Conservation (phyloP, 2,113 vertebrate species). For the Chaetorhynchus papuensis region DNA sequence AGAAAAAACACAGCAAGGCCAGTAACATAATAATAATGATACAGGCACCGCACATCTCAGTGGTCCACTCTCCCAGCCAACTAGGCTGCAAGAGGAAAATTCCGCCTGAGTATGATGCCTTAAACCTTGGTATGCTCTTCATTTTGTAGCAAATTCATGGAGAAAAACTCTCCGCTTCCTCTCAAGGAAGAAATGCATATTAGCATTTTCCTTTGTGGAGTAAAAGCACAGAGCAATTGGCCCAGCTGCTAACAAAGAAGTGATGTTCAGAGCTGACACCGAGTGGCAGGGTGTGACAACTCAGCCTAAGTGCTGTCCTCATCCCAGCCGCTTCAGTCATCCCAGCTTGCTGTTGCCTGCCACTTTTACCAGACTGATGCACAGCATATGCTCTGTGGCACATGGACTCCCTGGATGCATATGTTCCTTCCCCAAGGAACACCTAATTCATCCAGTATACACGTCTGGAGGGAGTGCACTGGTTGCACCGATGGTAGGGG, state of each 20-base stretch:
- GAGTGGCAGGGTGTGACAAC: neutral
- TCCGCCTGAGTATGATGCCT: neutral
- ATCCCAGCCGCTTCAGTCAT: neutral
- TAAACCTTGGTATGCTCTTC: neutral
- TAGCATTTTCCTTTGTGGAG: neutral
- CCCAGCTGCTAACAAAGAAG: neutral
- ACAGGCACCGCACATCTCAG: neutral
- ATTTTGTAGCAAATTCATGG: neutral
- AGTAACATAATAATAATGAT: neutral
- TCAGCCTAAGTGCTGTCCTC: neutral
- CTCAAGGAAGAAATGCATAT: neutral
- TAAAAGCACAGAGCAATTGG: rapidly evolving
- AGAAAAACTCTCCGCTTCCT: neutral
- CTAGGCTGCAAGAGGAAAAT: neutral
- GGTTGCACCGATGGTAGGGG: neutral
- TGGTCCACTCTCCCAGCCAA: neutral
- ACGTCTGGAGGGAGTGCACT: rapidly evolving
- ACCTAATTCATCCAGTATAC: neutral
- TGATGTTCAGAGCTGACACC: neutral
- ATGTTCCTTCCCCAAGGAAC: neutral
- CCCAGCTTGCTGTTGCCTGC: neutral
- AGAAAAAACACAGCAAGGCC: neutral
- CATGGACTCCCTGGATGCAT: neutral
- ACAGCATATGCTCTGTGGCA: neutral
- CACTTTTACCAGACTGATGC: neutral